Percentiles rank a stretch among this genome's conserved stretches.
These are phyloP conservation scores for Sylvilagus bachmani DNA, from an alignment of 2,113 vertebrate genomes.

Conservation along the genomic window DNA sequence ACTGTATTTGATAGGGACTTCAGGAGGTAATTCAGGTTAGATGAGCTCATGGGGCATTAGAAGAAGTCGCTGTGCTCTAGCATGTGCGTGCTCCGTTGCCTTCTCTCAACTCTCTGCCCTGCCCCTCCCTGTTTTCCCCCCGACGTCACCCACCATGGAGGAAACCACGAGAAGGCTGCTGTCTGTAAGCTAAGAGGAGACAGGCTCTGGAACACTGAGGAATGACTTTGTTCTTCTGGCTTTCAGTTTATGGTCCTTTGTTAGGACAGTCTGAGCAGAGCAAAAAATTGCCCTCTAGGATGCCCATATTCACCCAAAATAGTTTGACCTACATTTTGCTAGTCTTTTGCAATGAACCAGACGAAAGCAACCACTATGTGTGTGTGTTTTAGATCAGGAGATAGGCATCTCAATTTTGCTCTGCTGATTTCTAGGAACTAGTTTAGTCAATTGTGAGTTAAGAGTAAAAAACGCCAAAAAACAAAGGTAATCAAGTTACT, in stretches of 20 bases:
- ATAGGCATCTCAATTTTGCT: neutral
- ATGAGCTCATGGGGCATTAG: neutral
- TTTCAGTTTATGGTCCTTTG: too few relatives aligned
- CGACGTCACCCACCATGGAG: neutral
- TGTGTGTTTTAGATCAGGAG: neutral
- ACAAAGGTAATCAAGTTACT: neutral
- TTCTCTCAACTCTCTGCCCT: neutral
- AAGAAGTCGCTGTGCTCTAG: too few relatives aligned
- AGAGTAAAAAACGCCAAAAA: neutral
- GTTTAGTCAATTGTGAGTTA: neutral
- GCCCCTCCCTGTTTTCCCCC: neutral
- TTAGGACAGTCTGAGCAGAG: neutral
- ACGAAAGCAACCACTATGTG: neutral
- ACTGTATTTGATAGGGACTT: too few relatives aligned
- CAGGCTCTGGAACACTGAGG: neutral
- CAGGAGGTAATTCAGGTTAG: neutral
- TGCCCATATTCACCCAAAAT: neutral
- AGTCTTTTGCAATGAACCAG: too few relatives aligned
- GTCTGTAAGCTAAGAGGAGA: neutral
- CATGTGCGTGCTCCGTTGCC: too few relatives aligned
- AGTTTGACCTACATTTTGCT: too few relatives aligned
- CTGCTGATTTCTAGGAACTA: neutral
- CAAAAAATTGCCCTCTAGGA: neutral
- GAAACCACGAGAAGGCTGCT: neutral
- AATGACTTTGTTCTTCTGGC: neutral